These are phyloP conservation scores for Erebia aethiops DNA, from an alignment of 2,888 invertebrate genomes.

Conservation along the genomic window DNA sequence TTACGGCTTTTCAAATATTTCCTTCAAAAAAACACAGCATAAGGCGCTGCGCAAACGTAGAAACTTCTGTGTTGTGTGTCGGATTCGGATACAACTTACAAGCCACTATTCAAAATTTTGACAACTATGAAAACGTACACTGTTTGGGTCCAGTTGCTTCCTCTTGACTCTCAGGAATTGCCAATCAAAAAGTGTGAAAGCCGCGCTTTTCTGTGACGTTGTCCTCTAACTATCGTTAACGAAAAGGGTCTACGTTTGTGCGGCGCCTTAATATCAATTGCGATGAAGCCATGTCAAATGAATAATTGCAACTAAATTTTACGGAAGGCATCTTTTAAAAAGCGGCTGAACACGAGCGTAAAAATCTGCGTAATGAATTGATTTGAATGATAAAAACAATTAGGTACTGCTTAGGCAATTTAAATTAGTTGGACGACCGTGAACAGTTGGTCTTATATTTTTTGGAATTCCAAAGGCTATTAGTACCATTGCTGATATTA, in stretches of 20 bases:
- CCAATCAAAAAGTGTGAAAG: too few species aligned
- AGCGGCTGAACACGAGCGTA: constrained; percentile 53
- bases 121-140: too few species aligned
- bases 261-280: constrained; percentile 44
- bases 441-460: constrained; percentile 17
- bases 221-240: too few species aligned
- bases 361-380: constrained; percentile 28
- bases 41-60: neutral
- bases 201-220: too few species aligned
- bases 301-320: constrained; percentile 73
- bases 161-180: too few species aligned
- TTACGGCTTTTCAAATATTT: constrained; percentile 22
- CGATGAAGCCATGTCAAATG: constrained; percentile 72
- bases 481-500: constrained; percentile 8
- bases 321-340: constrained; percentile 54
- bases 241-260: too few species aligned
- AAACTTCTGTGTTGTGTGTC: too few species aligned
- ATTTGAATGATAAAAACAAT: constrained; percentile 27
- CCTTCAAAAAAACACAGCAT: constrained; percentile 33
- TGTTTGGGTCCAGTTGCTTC: too few species aligned
- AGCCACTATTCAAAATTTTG: too few species aligned
- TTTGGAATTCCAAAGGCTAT: constrained; percentile 18
- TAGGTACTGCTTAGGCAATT: constrained; percentile 23
- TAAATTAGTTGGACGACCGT: constrained; percentile 24
- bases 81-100: too few species aligned